Percentiles rank a stretch among this genome's conserved stretches.
Conservation (phyloP, 2,888 invertebrate species). For the Microchrysa polita region DNA sequence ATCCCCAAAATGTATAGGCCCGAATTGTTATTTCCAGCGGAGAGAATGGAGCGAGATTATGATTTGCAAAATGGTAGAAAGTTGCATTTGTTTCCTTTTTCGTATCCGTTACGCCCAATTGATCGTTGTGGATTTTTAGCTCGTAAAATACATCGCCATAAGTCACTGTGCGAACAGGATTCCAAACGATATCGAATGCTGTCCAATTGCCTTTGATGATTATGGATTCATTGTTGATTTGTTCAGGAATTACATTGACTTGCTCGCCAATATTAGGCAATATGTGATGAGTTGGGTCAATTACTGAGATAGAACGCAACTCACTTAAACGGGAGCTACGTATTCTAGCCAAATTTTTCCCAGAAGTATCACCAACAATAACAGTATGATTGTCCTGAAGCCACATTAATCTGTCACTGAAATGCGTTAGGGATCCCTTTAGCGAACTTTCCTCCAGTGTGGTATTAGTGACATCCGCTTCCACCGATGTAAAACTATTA, state of each 20-base stretch:
- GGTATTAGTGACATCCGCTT: constrained; percentile 53
- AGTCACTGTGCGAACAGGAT: constrained; percentile 76
- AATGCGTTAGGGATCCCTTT: constrained; percentile 80
- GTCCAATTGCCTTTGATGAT: constrained; percentile 79
- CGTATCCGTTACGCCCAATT: constrained; percentile 34
- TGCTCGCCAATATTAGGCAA: constrained; percentile 54
- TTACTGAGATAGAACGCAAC: constrained; percentile 75
- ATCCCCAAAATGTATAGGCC: constrained; percentile 87
- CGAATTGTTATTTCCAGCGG: constrained; percentile 77
- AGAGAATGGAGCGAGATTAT: constrained; percentile 74
- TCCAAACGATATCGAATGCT: constrained; percentile 86
- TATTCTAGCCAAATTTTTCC: constrained; percentile 76
- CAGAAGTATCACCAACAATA: constrained; percentile 78
- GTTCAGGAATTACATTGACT: constrained; percentile 77
- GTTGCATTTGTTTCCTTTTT: constrained; percentile 65
- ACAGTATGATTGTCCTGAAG: constrained; percentile 78
- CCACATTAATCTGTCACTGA: constrained; percentile 86
- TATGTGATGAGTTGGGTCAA: constrained; percentile 73
- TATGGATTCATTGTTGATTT: constrained; percentile 74
- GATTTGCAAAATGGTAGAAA: constrained; percentile 66
- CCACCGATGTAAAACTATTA: constrained; percentile 67
- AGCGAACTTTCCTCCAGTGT: constrained; percentile 66
- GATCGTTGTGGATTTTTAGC: constrained; percentile 68
- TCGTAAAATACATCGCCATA: constrained; percentile 86
- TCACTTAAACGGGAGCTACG: constrained; percentile 72